Evolutionary conservation across 1,140 invertebrate species (phyloP), one percentile per base, ranked within the genome.

Genomic region (Protaetia brevitarsis): DNA sequence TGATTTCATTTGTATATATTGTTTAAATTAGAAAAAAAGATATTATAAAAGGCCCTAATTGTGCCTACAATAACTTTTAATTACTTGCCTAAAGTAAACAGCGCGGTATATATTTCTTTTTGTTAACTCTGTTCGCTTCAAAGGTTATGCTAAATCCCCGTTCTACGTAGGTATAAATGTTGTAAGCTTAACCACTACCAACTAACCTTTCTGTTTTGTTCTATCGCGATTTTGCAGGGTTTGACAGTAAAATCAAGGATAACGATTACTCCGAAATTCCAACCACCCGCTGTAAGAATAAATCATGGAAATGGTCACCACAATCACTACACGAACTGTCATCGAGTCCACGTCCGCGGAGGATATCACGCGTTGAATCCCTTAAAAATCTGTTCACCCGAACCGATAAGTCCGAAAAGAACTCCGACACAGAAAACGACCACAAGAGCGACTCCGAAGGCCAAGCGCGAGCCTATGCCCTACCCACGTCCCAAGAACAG

Each of bases 201-300:
- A n/a, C n/a, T n/a, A n/a, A n/a, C n/a, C n/a, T n/a, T n/a, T n/a
- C n/a, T n/a, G n/a, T n/a, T n/a, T n/a, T n/a, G n/a, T n/a, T n/a
- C n/a, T n/a, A n/a, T n/a, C n/a, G n/a, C n/a, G n/a, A n/a, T n/a
- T n/a, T n/a, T n/a, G n/a, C n/a, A n/a, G n/a, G n/a, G n/a, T n/a
- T n/a, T n/a, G n/a, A n/a, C n/a, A n/a, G 88, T 34, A 82, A 86
- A 66, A 71, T 87, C 30, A 86, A 83, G 72, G 77, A 83, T 57
- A 82, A 82, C 26, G 84, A 87, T 37, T 86, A 84, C 23, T 82
- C 81, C 0, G 86, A 88, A 71, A 65, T 84, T 16, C 74, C 77
- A 81, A 6, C 76, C 78, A 8, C 80, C 80, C 0, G 72, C 78
- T 4, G 77, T 79, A 29, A 66, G 27, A 57, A 23, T 21, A 67